Evolutionary conservation across 2,888 invertebrate genomes (phyloP), one percentile per base, ranked within the genome.

Genomic region (Lasioglossum pauxillum): DNA sequence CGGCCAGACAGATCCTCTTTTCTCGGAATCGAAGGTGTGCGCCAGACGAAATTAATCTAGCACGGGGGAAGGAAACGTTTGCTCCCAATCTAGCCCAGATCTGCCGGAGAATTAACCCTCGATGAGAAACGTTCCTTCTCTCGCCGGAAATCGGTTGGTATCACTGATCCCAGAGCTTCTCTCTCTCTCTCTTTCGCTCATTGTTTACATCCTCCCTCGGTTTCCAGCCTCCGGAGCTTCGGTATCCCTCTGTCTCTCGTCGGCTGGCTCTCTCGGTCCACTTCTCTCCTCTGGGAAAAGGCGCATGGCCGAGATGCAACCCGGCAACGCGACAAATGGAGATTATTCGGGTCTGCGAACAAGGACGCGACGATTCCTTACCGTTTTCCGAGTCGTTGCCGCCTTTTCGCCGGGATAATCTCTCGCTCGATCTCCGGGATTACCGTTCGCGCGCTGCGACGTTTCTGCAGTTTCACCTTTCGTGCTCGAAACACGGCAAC

Each of bases 351-450:
- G 49, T 74, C 88, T 81, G 88, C 78, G 83, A 88, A 88, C 83
- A 89, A 81, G 80, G 82, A 82, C 78, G 74, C 80, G 82, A 77
- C 87, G 84, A 88, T 88, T 89, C 84, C 85, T 86, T 77, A 82
- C 84, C 89, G 89, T 91, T 91, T 91, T 91, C 91, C 91, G 87
- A 86, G 89, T 88, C 89, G 91, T 91, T 90, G 87, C 87, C 88
- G 86, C 85, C 83, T 84, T 84, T 76, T 82, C 87, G 85, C 85
- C 78, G 73, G 86, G 90, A 91, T 91, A 90, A 91, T 91, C 91
- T 90, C 90, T 87, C 86, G 88, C 91, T 87, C 88, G 91, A 91
- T 91, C 90, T 89, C 80, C 46, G 31, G 90, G 90, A 91, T 91
- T 91, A 91, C 86, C 82, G 82, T 78, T 82, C 90, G 79, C 86